A percentile compares a stretch with the other conserved stretches of the same genome.
These are phyloP conservation scores for Zelleria hepariella DNA, from an alignment of 2,888 invertebrate species.

Conservation along the genomic window DNA sequence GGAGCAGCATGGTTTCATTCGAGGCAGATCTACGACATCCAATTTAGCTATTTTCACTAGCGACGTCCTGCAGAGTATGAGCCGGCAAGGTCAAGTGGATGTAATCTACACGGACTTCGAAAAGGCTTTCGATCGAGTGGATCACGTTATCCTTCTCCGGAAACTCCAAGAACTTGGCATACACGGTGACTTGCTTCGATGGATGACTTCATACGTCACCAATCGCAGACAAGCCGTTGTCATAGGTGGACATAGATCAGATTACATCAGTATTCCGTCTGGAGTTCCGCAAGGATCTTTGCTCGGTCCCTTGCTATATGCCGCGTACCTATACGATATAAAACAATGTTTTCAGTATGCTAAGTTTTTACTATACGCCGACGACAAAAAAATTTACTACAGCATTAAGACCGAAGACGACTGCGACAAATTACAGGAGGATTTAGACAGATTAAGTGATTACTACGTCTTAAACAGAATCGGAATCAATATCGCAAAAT, in stretches of 20 bases:
- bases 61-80: background rate
- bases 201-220: slow-evolving; percentile 1
- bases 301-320: background rate
- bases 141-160: background rate
- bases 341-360: background rate
- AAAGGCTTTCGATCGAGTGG: slow-evolving; percentile 3
- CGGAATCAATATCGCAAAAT: background rate
- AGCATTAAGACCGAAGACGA: background rate
- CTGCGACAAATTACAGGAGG: background rate
- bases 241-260: background rate
- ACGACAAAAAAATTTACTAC: background rate
- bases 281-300: background rate
- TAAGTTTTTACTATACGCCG: background rate
- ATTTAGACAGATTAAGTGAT: background rate
- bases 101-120: slow-evolving; percentile 4
- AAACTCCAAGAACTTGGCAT: slow-evolving; percentile 4
- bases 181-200: slow-evolving; percentile 1
- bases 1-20: background rate
- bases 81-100: background rate
- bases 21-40: background rate
- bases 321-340: background rate
- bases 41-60: background rate
- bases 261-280: background rate
- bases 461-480: background rate
- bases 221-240: slow-evolving; percentile 3